Evolutionary conservation across 2,113 vertebrate genomes (phyloP), one percentile per base, ranked within the genome.

Genomic region (Diphyllodes magnificus): DNA sequence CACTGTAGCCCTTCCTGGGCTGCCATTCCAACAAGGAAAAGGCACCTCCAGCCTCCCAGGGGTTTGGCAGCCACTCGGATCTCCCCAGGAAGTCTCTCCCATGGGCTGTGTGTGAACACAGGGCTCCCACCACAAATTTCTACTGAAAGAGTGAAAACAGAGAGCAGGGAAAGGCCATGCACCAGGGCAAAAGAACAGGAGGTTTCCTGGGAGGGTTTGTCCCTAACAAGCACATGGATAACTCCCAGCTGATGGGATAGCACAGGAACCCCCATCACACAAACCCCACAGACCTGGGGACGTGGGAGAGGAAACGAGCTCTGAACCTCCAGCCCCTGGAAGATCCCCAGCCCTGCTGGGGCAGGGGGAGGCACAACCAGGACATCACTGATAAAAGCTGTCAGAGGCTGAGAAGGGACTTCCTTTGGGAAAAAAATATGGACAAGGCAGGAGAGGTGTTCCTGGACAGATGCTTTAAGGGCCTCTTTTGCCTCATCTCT

Each of bases 91-190:
- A 31, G 9, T 9, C n/a, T 28, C 25, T 13, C 11, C n/a, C 70
- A 13, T 0, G 0, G 12, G 15, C 42, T 45, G 5, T 19, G 16
- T 8, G 44, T 21, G 53, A 19, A 8, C 21, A 13, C 6, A 0
- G 31, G 7, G 5, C 11, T 6, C 31, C 8, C 7, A 1, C 25
- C 66, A 18, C 51, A 7, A 3, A 39, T 39, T 22, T 4, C 19
- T 13, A 1, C 3, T 6, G 40, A 2, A 35, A 23, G 22, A 39
- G 14, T 19, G 0, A 21, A 31, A 37, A 2, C 2, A 47, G 56
- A 24, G 53, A 25, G 24, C 47, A 25, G 57, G 5, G 8, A 23
- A 11, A 54, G 71, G 13, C 12, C 28, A 2, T 4, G 20, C 6
- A 16, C 13, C 45, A 33, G 75, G 30, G 47, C n/a, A 14, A 4